Evolutionary conservation across 2,113 vertebrate genomes (phyloP).

Genomic region (Synchiropus splendidus): DNA sequence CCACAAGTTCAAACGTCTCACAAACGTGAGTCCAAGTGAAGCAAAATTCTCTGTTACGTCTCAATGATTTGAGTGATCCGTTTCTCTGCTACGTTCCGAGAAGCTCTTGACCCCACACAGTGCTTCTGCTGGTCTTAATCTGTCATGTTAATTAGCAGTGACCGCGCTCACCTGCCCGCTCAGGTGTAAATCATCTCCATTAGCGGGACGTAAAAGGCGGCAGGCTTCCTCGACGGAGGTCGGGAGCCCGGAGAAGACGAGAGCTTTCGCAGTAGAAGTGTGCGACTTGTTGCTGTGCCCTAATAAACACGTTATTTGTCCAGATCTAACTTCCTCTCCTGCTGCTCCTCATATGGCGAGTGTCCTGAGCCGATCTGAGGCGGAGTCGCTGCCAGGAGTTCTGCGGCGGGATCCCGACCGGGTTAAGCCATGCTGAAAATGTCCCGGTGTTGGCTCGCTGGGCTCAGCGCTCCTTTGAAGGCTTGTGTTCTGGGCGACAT

Average conservation of each 20-base stretch:
- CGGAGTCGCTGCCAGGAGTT: constrained; percentile 21
- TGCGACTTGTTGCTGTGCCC: no score
- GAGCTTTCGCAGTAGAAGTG: no score
- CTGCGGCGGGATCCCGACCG: constrained; percentile 19
- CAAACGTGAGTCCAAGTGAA: no score
- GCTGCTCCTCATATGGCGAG: constrained; percentile 27
- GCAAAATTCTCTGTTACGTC: no score
- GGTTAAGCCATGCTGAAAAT: constrained; percentile 43
- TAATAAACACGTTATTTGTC: background rate
- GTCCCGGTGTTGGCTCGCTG: constrained; percentile 14
- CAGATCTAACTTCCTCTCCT: constrained; percentile 6
- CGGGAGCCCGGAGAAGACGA: no score
- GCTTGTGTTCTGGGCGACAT: constrained; percentile 13
- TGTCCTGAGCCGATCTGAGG: constrained; percentile 11
- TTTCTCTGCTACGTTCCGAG: no score
- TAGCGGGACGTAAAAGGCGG: constrained; percentile 16
- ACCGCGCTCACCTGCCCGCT: constrained; percentile 10
- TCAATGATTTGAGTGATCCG: no score
- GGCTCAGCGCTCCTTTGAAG: constrained; percentile 16
- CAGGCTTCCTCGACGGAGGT: constrained; percentile 6
- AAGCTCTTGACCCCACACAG: background rate
- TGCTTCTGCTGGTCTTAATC: no score
- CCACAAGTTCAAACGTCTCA: no score
- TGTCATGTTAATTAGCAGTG: constrained; percentile 27
- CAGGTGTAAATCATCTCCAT: constrained; percentile 14